Percentiles rank a stretch among this genome's conserved stretches.
Conservation (phyloP, 1,140 invertebrate genomes). For the Musca domestica region DNA sequence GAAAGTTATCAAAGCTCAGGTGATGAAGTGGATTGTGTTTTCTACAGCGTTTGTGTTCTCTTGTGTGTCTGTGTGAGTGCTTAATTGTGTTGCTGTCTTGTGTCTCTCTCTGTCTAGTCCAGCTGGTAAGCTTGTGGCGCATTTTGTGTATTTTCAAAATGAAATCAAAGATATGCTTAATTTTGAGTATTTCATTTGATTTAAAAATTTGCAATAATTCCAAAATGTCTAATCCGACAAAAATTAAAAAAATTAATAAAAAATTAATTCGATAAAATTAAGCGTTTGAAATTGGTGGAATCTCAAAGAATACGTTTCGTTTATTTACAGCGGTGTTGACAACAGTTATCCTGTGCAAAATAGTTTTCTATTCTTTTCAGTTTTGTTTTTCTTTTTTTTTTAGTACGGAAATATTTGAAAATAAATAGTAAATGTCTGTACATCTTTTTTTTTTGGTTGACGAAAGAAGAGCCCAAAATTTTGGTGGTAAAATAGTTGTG, state of each 20-base stretch:
- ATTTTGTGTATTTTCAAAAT: slow-evolving; percentile 28
- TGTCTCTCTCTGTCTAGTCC: no score
- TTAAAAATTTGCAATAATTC: slow-evolving; percentile 41
- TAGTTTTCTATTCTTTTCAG: background rate
- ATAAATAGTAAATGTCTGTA: no score
- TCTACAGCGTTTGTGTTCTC: background rate
- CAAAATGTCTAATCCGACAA: slow-evolving; percentile 55
- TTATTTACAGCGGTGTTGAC: background rate
- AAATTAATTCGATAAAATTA: slow-evolving; percentile 34
- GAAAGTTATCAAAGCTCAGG: background rate
- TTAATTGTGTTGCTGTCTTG: slow-evolving; percentile 6
- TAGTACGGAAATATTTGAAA: background rate
- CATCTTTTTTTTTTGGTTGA: no score
- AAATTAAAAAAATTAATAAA: slow-evolving; percentile 51
- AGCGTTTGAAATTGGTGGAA: background rate
- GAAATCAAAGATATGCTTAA: slow-evolving; percentile 26
- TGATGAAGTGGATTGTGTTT: background rate
- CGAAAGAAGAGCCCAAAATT: no score
- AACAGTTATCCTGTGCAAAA: slow-evolving; percentile 4
- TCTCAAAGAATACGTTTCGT: background rate
- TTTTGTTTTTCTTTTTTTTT: slow-evolving; percentile 14
- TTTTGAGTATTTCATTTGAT: slow-evolving; percentile 33
- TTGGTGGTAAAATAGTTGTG: no score
- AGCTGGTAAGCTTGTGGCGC: slow-evolving; percentile 32
- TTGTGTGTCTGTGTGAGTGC: background rate